Evolutionary conservation across 2,888 invertebrate species (phyloP), one percentile per base, ranked within the genome.

Genomic region (Saturnia japonica): DNA sequence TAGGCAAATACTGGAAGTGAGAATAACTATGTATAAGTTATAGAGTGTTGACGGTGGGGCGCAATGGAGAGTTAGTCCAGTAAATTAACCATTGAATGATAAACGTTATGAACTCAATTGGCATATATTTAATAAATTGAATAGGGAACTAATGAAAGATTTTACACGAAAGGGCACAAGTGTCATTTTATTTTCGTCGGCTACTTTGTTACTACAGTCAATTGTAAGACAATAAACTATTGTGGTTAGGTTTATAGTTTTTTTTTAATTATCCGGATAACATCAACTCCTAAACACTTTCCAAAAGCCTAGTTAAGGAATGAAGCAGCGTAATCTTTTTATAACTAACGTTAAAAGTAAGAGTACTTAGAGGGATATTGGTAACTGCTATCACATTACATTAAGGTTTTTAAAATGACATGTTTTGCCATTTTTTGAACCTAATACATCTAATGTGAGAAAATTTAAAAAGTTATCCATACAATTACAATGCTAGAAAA

Each of bases 221-320:
- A n/a, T n/a, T 14, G 1, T 43, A 22, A 45, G 67, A 0, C 19
- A 43, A 22, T 40, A n/a, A 3, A 22, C 34, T 66, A 34, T 6
- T n/a, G n/a, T n/a, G n/a, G n/a, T n/a, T n/a, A n/a, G n/a, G n/a
- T n/a, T n/a, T n/a, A n/a, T n/a, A n/a, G n/a, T n/a, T n/a, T n/a
- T n/a, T 43, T 43, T 9, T 43, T 43, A 7, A 47, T 14, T 47
- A 47, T 16, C 1, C 47, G 6, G 2, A 43, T 14, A 43, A 2
- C 22, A 12, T 14, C 7, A 47, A 16, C 28, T 14, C 28, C 28
- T 42, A 7, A 69, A n/a, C 9, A 70, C 22, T 3, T 51, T 64
- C 12, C 22, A 71, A 67, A 64, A 70, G 71, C 34, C 43, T 22
- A 40, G 11, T 28, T 8, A 2, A 54, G 47, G 47, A 47, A 47